These are phyloP conservation scores for Silurus asotus DNA, from an alignment of 2,113 vertebrate genomes.

Conservation along the genomic window DNA sequence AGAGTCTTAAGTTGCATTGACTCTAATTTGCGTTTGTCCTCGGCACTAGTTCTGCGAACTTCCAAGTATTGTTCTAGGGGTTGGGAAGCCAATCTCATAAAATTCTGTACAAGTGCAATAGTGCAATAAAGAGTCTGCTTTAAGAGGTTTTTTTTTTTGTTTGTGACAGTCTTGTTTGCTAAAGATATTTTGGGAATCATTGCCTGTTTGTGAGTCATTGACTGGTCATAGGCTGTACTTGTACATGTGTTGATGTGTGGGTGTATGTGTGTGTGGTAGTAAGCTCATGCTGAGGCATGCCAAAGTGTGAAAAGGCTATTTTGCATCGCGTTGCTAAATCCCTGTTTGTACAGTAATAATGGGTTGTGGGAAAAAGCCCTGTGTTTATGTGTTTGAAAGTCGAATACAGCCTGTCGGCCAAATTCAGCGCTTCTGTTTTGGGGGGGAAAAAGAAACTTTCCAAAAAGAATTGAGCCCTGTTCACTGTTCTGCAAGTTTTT, in stretches of 20 bases:
- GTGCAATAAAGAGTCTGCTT: neutral
- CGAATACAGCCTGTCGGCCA: conserved; percentile 34
- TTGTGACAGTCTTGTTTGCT: too few species aligned
- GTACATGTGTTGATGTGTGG: conserved; percentile 2
- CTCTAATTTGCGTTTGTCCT: conserved; percentile 41
- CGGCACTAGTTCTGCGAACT: conserved; percentile 27
- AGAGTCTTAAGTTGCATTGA: conserved; percentile 37
- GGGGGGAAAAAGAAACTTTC: neutral
- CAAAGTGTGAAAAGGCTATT: conserved; percentile 32
- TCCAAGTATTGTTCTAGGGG: conserved; percentile 35
- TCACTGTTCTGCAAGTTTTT: neutral
- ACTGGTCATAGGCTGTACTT: neutral
- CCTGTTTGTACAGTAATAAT: conserved; percentile 44
- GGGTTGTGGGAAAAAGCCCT: conserved; percentile 37
- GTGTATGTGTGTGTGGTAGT: neutral
- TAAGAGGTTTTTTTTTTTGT: neutral
- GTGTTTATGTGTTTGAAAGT: conserved; percentile 42
- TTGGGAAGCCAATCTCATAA: neutral
- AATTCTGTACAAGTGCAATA: conserved; percentile 8
- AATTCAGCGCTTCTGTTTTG: conserved; percentile 21
- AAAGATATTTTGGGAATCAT: neutral
- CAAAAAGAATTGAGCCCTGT: conserved; percentile 8
- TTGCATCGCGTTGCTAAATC: conserved; percentile 39
- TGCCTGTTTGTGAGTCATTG: neutral
- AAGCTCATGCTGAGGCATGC: conserved; percentile 32